phyloP scores from a whole-genome alignment of 1,140 invertebrate species.

The Anagrus nilaparvatae region DNA sequence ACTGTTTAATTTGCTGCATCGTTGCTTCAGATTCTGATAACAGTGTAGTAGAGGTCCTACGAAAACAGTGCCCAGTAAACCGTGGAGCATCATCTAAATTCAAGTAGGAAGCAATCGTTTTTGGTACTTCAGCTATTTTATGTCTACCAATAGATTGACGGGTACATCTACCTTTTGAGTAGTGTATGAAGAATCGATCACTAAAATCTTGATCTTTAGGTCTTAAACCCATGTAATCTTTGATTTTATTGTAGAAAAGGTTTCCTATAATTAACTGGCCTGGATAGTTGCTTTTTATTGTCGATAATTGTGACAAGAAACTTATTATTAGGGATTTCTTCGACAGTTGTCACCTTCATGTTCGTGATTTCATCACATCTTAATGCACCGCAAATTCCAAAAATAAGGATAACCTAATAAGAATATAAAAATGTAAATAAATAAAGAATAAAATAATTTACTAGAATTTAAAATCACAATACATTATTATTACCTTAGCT shows the following conservation, averaged over 20 bases:
- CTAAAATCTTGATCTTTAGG: constrained; percentile 1
- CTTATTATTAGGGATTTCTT: constrained; percentile 14
- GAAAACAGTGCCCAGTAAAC: constrained; percentile 19
- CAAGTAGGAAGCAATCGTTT: constrained; percentile 4
- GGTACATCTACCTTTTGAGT: constrained; percentile 1
- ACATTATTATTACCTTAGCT: not conserved
- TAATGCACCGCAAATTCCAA: constrained; percentile 15
- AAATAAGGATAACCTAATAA: constrained; percentile 6
- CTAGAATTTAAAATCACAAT: constrained; percentile 4
- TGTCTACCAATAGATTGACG: constrained; percentile 6
- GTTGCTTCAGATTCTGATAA: constrained; percentile 10
- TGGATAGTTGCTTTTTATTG: constrained; percentile 10
- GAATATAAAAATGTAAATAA: not conserved
- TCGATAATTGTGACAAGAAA: constrained; percentile 11
- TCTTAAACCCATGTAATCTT: constrained; percentile 9
- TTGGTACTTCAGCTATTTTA: constrained; percentile 8
- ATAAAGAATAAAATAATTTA: constrained; percentile 11
- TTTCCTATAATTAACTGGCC: constrained; percentile 9
- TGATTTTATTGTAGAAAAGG: constrained; percentile 6
- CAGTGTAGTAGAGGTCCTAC: constrained; percentile 15
- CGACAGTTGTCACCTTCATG: constrained; percentile 13
- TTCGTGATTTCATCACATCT: constrained; percentile 17
- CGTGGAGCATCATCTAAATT: constrained; percentile 11
- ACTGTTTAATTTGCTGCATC: constrained; percentile 5
- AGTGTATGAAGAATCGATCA: constrained; percentile 7